These are phyloP conservation scores for Callyntrura sp. DNA, from an alignment of 2,888 invertebrate species.

Conservation along the genomic window DNA sequence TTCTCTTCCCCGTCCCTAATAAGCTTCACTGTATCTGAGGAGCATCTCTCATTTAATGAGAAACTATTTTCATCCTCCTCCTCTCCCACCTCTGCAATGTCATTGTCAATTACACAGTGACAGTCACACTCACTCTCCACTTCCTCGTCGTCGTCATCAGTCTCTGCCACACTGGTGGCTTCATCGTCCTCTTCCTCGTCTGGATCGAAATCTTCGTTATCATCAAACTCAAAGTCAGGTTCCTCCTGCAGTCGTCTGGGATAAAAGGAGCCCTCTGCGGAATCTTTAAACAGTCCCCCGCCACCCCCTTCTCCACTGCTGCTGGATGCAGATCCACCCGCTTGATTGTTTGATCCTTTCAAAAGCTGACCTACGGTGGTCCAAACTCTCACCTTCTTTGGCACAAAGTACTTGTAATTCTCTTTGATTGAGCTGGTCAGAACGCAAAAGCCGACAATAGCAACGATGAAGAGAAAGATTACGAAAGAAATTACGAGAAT, in stretches of 20 bases:
- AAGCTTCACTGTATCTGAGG: slow-evolving; percentile 64
- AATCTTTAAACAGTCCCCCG: slow-evolving; percentile 49
- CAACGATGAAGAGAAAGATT: slow-evolving; percentile 75
- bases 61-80: slow-evolving; percentile 56
- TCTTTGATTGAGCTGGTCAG: slow-evolving; percentile 76
- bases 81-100: background rate
- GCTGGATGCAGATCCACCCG: slow-evolving; percentile 18
- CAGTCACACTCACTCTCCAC: slow-evolving; percentile 54
- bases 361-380: slow-evolving; percentile 70
- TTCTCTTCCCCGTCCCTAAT: slow-evolving; percentile 64
- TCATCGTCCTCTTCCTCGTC: slow-evolving; percentile 69
- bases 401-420: slow-evolving; percentile 78
- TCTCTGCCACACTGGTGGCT: slow-evolving; percentile 62
- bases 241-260: slow-evolving; percentile 66
- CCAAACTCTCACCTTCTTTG: slow-evolving; percentile 76
- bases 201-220: slow-evolving; percentile 58
- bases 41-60: slow-evolving; percentile 62
- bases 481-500: slow-evolving; percentile 74
- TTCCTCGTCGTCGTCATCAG: slow-evolving; percentile 65
- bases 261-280: slow-evolving; percentile 69
- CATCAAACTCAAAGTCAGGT: slow-evolving; percentile 71
- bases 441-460: slow-evolving; percentile 77
- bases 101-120: slow-evolving; percentile 35
- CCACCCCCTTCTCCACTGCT: background rate
- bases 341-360: slow-evolving; percentile 32